phyloP scores from a whole-genome alignment of 1,140 invertebrate species.

The Papilio helenus region DNA sequence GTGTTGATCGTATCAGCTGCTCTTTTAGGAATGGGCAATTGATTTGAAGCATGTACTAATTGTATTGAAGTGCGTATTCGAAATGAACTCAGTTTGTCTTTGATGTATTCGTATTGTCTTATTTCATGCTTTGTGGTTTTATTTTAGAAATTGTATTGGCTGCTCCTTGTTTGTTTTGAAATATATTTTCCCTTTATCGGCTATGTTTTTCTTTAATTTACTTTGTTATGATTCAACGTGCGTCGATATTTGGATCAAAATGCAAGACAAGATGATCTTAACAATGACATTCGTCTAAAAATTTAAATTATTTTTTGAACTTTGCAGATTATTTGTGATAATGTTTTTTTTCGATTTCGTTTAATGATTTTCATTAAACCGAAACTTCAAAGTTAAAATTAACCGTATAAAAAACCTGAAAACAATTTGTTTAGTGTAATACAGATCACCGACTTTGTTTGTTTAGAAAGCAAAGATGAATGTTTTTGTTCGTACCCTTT shows the following conservation, averaged over 20 bases:
- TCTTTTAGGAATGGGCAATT: slow-evolving; percentile 49
- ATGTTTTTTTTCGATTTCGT: background rate
- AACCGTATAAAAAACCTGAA: background rate
- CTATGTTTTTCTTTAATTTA: background rate
- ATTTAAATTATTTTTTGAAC: no score
- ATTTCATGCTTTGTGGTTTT: background rate
- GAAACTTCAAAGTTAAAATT: background rate
- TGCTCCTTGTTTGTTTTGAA: background rate
- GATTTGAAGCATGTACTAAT: slow-evolving; percentile 65
- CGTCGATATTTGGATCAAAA: background rate
- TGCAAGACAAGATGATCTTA: background rate
- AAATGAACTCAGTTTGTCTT: slow-evolving; percentile 19
- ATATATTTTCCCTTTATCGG: background rate
- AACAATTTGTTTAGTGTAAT: background rate
- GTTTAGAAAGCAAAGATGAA: background rate
- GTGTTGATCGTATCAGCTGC: slow-evolving; percentile 44
- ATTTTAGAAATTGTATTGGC: background rate
- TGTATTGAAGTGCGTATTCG: slow-evolving; percentile 52
- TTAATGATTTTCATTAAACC: background rate
- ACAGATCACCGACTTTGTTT: background rate
- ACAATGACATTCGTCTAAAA: background rate
- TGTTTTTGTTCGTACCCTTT: slow-evolving; percentile 29
- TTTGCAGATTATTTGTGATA: no score
- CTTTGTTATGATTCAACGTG: background rate
- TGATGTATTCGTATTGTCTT: slow-evolving; percentile 23